Evolutionary conservation across 2,888 invertebrate species (phyloP), one percentile per base, ranked within the genome.

Genomic region (Smittia aterrima): DNA sequence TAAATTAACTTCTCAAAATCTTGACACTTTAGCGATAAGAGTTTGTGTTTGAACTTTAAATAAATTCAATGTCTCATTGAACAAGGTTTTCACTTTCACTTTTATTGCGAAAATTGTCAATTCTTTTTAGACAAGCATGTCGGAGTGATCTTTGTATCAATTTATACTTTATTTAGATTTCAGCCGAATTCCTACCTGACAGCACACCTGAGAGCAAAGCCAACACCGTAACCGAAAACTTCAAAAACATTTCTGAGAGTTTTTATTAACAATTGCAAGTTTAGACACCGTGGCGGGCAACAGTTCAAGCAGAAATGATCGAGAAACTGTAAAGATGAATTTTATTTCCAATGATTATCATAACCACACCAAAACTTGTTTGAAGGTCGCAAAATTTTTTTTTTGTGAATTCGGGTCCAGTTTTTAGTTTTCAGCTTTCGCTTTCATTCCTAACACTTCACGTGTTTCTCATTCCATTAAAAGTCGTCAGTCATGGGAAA

Each of bases 351-450:
- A 22, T 58, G 58, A 72, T 72, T 72, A 72, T 58, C 72, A 72
- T 72, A 72, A 72, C 72, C 58, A 54, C 25, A 62, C 25, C 58
- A 18, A 58, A 72, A 72, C 72, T 25, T 24, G 72, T 72, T 72
- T 72, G 72, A 62, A 72, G 72, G 72, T 62, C 72, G 62, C 72
- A 62, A 72, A 72, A 62, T 25, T 25, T 9, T n/a, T n/a, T n/a
- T n/a, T 70, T 64, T 13, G 25, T 58, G 58, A 20, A 20, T 18
- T 58, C 58, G 58, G 58, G 20, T 68, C 68, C 68, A 68, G 68
- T 68, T 68, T 64, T 47, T 2, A 66, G 18, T 58, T 22, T 58
- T 58, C 3, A 3, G 18, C 72, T 72, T 62, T 72, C 72, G 62
- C 62, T 72, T 62, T 72, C 62, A 24, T 64, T 32, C 4, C 32